Percentiles rank a stretch among this genome's conserved stretches.
These are phyloP conservation scores for Brachypterus glaber DNA, from an alignment of 2,888 invertebrate genomes.

Conservation along the genomic window DNA sequence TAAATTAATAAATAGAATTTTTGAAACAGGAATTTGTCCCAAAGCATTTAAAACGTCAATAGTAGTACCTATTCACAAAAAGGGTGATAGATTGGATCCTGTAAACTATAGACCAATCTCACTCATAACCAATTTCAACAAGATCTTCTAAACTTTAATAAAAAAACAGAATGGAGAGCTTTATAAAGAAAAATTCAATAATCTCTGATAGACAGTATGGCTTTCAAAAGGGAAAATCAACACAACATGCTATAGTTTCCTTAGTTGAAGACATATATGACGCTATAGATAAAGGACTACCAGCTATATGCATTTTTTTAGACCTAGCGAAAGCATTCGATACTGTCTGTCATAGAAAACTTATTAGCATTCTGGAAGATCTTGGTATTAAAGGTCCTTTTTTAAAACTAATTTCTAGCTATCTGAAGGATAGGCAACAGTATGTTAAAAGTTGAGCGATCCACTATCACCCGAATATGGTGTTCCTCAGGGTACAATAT, in stretches of 20 bases:
- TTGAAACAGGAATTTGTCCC: background rate
- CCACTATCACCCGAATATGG: background rate
- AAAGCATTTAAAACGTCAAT: background rate
- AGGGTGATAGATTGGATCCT: background rate
- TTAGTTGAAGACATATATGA: background rate
- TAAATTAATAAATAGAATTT: background rate
- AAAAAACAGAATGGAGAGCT: no score
- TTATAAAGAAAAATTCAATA: background rate
- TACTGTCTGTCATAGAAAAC: background rate
- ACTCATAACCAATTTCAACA: background rate
- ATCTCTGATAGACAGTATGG: background rate
- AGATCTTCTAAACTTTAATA: background rate
- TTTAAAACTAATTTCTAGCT: background rate
- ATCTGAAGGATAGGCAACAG: background rate
- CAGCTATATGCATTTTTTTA: background rate
- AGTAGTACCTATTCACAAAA: background rate
- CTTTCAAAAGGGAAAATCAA: no score
- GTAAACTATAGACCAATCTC: background rate
- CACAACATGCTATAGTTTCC: background rate
- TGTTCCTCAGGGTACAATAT: background rate
- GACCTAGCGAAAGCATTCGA: background rate
- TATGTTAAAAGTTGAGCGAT: no score
- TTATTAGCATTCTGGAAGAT: background rate
- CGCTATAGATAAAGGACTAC: background rate
- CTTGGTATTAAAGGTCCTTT: background rate